A percentile compares a stretch with the other conserved stretches of the same genome.
phyloP scores from a whole-genome alignment of 2,888 invertebrate species.

The Orgyia antiqua region DNA sequence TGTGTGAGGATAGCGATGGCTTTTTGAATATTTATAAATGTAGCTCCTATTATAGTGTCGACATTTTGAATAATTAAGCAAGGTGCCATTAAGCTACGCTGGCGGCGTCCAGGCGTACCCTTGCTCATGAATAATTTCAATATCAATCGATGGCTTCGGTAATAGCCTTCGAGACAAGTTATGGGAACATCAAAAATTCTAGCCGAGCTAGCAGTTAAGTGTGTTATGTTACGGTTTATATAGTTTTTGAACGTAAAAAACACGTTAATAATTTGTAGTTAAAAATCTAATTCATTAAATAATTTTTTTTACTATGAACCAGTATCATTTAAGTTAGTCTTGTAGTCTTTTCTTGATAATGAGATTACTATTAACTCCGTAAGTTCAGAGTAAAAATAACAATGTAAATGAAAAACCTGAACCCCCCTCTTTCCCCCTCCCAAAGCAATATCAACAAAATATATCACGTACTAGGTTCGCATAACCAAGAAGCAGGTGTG shows the following conservation, averaged over 20 bases:
- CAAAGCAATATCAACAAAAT: conserved; percentile 54
- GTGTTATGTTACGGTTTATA: too few relatives aligned
- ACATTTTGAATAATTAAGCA: conserved; percentile 70
- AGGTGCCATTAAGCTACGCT: conserved; percentile 36
- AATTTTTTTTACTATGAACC: too few relatives aligned
- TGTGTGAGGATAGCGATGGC: conserved; percentile 31
- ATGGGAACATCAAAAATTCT: conserved; percentile 27
- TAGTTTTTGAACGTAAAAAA: too few relatives aligned
- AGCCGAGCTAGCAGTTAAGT: not conserved
- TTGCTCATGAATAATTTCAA: conserved; percentile 39
- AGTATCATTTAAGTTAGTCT: too few relatives aligned
- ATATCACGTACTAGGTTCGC: conserved; percentile 62
- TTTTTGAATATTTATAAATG: conserved; percentile 66
- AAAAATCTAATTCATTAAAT: too few relatives aligned
- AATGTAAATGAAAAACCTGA: conserved; percentile 21
- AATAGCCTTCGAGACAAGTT: conserved; percentile 27
- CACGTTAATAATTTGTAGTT: too few relatives aligned
- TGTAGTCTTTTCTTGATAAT: too few relatives aligned
- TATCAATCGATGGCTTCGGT: conserved; percentile 30
- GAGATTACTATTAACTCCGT: too few relatives aligned
- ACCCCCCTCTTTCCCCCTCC: conserved; percentile 13
- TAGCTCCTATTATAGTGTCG: conserved; percentile 61
- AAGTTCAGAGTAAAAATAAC: conserved; percentile 9
- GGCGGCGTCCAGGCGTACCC: conserved; percentile 27
- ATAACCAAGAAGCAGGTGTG: conserved; percentile 69